Evolutionary conservation across 2,113 vertebrate species (phyloP), one percentile per base, ranked within the genome.

Genomic region (Lethenteron camtschaticum): DNA sequence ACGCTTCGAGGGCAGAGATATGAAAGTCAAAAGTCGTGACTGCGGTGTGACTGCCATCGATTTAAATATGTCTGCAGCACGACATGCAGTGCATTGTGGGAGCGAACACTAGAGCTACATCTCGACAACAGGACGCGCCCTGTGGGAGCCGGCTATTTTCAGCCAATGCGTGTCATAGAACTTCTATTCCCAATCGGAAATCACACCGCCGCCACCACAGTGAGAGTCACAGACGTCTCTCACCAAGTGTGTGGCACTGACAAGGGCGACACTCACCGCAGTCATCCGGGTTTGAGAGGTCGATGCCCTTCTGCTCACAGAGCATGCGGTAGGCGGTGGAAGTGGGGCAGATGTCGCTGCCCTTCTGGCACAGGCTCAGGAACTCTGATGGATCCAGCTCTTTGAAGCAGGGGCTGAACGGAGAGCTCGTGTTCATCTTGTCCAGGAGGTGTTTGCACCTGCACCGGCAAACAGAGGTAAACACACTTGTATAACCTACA

Each of bases 361-460:
- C 20, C 63, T 66, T 66, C 63, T 66, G 63, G 63, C 63, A 66
- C 20, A 66, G 20, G n/a, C 63, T 66, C 63, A 66, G 63, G 63
- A 66, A 66, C 8, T 66, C 63, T 66, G 63, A 16, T 66, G 63
- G 63, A 20, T 66, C 20, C 7, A 66, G n/a, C n/a, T 9, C 8
- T 16, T 66, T 20, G 20, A 66, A 66, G 10, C 63, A 66, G 63
- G 63, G 20, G n/a, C 11, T 66, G 10, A 16, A 66, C 20, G 63
- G 63, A 20, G 63, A 66, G 63, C n/a, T 66, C 63, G n/a, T n/a
- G 63, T 66, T 66, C 20, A 20, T 66, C n/a, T 16, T 66, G 63
- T 66, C 63, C 9, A 66, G 63, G n/a, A 66, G 20, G 63, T 66
- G n/a, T 66, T 66, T 66, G 63, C 63, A 66, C 63, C 63, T 66